Evolutionary conservation across 2,888 invertebrate species (phyloP), one percentile per base, ranked within the genome.

Genomic region (Troides helena): DNA sequence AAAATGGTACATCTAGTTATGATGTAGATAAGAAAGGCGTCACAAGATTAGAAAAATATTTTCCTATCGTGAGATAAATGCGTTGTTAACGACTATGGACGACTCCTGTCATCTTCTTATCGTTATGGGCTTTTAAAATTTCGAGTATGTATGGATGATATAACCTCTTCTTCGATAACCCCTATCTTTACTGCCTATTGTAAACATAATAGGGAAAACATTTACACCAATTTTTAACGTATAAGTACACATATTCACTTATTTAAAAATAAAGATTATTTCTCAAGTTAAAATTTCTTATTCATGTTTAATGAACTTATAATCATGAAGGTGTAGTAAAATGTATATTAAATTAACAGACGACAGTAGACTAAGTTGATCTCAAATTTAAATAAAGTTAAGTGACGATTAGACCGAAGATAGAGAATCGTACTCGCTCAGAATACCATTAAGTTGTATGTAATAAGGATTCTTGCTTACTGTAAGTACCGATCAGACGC

Each of bases 111-210:
- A 8, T 53, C 46, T 46, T 36, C 50, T 59, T 67, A 67, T 67
- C 67, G 14, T 67, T 67, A 67, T 61, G 67, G 53, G 21, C 67
- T 53, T 67, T 67, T 67, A 67, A 67, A 67, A 61, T 53, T 39
- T 39, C 23, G 53, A 56, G 53, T 21, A 61, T 53, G 60, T 61
- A 39, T 30, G n/a, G 18, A 1, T 21, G 61, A 67, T 67, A 61
- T 30, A 60, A 61, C 36, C 36, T 61, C 60, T 12, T 67, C 61
- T 53, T 53, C 30, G 50, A 60, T 60, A 66, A 50, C 25, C 46
- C 65, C 3, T 43, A 23, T n/a, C 43, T n/a, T 17, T 53, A 46
- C 50, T 30, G 14, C n/a, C 21, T 21, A 21, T 60, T 46, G 30
- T 53, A 10, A 61, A 39, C 39, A 61, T 61, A 43, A 21, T 39